Conservation (phyloP, 64 coral and sea anemone species). For the Porites australiensis region DNA sequence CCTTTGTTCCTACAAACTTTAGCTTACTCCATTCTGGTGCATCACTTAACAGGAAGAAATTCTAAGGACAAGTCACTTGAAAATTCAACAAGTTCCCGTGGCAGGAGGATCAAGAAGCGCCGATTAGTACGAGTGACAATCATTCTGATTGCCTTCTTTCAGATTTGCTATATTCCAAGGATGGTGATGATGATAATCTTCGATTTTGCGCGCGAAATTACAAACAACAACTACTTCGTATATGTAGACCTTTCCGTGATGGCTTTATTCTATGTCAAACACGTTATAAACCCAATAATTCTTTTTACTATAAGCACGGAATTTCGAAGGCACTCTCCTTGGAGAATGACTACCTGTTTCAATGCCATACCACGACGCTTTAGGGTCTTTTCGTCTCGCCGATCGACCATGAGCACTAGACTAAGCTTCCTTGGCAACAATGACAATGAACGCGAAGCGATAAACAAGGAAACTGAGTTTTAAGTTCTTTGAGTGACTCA, state of each 20-base stretch:
- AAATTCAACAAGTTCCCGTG: neutral
- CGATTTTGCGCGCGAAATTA: constrained; percentile 49
- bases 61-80: constrained; percentile 31
- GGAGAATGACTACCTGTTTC: neutral
- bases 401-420: neutral
- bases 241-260: constrained; percentile 57
- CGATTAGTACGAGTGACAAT: constrained; percentile 79
- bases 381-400: neutral
- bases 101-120: neutral
- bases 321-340: constrained; percentile 59
- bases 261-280: constrained; percentile 79
- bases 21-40: constrained; percentile 71
- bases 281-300: constrained; percentile 86
- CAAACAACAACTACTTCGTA: neutral
- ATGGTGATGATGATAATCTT: constrained; percentile 68
- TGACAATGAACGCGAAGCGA: neutral
- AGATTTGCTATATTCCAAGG: constrained; percentile 80
- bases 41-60: constrained; percentile 26
- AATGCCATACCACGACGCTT: too few species aligned
- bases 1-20: constrained; percentile 76
- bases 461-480: neutral
- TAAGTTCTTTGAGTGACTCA: neutral
- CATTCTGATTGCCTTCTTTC: constrained; percentile 69
- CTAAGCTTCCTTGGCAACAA: neutral
- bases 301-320: constrained; percentile 85